Conservation (phyloP, 2,113 vertebrate species). For the Polyodon spathula region DNA sequence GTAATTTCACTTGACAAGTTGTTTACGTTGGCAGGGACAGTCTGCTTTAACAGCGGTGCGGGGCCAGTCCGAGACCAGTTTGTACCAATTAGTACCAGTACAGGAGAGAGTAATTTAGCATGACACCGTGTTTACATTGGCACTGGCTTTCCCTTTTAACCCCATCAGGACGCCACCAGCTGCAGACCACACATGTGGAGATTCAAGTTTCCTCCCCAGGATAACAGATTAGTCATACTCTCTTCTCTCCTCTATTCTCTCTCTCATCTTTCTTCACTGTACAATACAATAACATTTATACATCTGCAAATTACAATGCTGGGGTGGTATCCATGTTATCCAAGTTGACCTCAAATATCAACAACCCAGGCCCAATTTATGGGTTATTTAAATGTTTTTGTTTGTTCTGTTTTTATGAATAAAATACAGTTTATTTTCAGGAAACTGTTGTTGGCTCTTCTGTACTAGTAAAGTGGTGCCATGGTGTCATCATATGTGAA, state of each 20-base stretch:
- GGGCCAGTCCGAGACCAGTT: constrained; percentile 30
- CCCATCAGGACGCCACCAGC: constrained; percentile 39
- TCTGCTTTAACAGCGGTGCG: constrained; percentile 47
- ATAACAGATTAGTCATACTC: background rate
- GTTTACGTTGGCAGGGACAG: constrained; percentile 69
- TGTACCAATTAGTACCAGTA: constrained; percentile 49
- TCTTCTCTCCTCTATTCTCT: constrained; percentile 8
- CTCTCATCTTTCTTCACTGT: constrained; percentile 20
- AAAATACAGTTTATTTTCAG: too few species aligned
- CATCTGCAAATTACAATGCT: too few species aligned
- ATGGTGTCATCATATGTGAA: too few species aligned
- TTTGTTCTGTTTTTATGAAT: too few species aligned
- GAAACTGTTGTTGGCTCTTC: too few species aligned
- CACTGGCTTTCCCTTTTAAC: constrained; percentile 28
- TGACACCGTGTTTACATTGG: constrained; percentile 48
- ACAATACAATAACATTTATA: too few species aligned
- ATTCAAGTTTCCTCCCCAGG: constrained; percentile 8
- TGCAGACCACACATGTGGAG: constrained; percentile 7
- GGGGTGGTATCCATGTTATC: too few species aligned
- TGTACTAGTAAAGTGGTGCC: too few species aligned
- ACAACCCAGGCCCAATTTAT: too few species aligned
- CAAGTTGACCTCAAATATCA: too few species aligned
- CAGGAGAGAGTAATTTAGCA: constrained; percentile 39
- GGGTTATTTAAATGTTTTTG: too few species aligned
- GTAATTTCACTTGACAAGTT: constrained; percentile 56